phyloP scores from a whole-genome alignment of 2,888 invertebrate genomes.

The Xanthorhoe designata region DNA sequence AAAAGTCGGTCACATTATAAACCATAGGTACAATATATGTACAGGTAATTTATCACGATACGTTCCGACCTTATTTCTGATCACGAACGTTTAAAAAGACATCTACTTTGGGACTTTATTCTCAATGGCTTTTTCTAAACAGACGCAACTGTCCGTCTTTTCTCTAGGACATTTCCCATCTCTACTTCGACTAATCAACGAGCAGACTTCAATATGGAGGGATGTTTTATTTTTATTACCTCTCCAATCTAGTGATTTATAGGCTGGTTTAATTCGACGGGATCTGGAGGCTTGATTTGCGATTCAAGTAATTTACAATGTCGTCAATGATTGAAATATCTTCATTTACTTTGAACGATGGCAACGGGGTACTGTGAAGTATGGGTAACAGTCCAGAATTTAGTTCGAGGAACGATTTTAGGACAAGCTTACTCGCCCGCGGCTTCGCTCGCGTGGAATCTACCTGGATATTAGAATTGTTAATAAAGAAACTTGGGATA shows the following conservation, averaged over 20 bases:
- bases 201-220: constrained; percentile 40
- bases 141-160: background rate
- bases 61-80: no score
- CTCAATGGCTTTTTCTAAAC: background rate
- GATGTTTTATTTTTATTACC: constrained; percentile 51
- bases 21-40: no score
- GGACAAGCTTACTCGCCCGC: background rate
- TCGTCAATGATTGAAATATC: constrained; percentile 29
- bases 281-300: constrained; percentile 40
- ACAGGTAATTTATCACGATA: no score
- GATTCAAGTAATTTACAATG: constrained; percentile 34
- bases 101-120: no score
- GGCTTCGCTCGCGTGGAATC: no score
- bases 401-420: background rate
- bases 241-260: constrained; percentile 56
- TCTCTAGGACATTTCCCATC: constrained; percentile 3
- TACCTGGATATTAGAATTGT: no score
- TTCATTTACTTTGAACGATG: constrained; percentile 28
- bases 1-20: no score
- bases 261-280: constrained; percentile 41
- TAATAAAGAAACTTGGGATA: no score
- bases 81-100: no score
- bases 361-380: background rate
- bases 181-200: constrained; percentile 48
- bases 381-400: background rate